Percentiles rank a stretch among this genome's conserved stretches.
phyloP scores from a whole-genome alignment of 2,797 vertebrate genomes.

The Glyptemys insculpta region DNA sequence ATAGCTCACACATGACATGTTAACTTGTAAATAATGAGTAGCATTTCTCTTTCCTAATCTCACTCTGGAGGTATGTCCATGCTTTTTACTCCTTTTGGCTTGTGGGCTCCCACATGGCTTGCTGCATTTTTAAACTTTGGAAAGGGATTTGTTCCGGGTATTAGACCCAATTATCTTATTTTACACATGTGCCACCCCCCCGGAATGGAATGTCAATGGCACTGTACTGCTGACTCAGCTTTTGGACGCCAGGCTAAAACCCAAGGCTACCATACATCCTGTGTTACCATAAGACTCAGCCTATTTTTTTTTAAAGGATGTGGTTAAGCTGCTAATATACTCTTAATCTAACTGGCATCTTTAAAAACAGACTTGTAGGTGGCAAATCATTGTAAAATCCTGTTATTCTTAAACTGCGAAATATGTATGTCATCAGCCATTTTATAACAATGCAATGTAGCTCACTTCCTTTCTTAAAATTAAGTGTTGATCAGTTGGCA shows the following conservation, averaged over 20 bases:
- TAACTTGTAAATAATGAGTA: background rate
- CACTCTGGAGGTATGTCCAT: no score
- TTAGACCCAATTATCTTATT: background rate
- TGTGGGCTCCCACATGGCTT: background rate
- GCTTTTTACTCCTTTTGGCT: background rate
- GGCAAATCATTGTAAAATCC: conserved; percentile 1
- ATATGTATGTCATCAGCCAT: background rate
- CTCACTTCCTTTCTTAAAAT: background rate
- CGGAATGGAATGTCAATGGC: background rate
- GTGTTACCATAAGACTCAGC: background rate
- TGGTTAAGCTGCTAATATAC: background rate
- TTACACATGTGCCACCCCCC: background rate
- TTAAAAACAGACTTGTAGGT: conserved; percentile 7
- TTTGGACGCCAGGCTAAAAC: background rate
- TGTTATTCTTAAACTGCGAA: conserved; percentile 2
- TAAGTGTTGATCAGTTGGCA: background rate
- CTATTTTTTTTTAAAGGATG: background rate
- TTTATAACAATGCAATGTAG: background rate
- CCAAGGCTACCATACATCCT: background rate
- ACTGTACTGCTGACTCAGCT: background rate
- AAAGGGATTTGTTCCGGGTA: background rate
- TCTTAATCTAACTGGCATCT: background rate
- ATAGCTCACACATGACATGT: background rate
- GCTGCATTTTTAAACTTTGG: background rate
- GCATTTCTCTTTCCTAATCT: background rate